Conservation (phyloP, 2,113 vertebrate species). For the Percina caprodes region DNA sequence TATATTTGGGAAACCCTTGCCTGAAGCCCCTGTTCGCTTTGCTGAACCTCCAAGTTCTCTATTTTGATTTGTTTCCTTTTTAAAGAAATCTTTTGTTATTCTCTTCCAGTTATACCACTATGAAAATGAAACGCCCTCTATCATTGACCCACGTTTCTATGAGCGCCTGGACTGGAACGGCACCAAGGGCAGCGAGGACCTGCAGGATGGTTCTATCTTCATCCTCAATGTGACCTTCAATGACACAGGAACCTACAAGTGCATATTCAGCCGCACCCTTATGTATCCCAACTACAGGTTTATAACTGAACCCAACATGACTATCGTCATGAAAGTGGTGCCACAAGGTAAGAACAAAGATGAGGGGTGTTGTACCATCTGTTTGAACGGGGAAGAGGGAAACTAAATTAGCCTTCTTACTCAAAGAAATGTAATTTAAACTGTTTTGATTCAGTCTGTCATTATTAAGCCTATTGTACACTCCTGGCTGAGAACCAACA, state of each 20-base stretch:
- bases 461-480: neutral
- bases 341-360: constrained; percentile 57
- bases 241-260: constrained; percentile 87
- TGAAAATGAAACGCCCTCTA: neutral
- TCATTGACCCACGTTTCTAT: constrained; percentile 79
- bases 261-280: constrained; percentile 85
- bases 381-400: neutral
- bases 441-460: no score
- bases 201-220: constrained; percentile 91
- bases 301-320: constrained; percentile 77
- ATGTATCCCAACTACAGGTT: constrained; percentile 77
- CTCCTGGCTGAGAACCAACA: neutral
- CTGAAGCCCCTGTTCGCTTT: neutral
- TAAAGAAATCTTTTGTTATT: neutral
- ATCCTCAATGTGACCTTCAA: constrained; percentile 88
- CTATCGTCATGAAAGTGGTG: constrained; percentile 84
- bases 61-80: neutral
- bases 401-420: neutral
- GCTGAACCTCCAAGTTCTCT: neutral
- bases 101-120: constrained; percentile 85
- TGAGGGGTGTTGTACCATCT: no score
- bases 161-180: constrained; percentile 86
- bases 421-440: no score
- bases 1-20: no score
- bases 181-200: constrained; percentile 85